Evolutionary conservation across 1,140 invertebrate species (phyloP).

Genomic region (Hycleus cichorii): DNA sequence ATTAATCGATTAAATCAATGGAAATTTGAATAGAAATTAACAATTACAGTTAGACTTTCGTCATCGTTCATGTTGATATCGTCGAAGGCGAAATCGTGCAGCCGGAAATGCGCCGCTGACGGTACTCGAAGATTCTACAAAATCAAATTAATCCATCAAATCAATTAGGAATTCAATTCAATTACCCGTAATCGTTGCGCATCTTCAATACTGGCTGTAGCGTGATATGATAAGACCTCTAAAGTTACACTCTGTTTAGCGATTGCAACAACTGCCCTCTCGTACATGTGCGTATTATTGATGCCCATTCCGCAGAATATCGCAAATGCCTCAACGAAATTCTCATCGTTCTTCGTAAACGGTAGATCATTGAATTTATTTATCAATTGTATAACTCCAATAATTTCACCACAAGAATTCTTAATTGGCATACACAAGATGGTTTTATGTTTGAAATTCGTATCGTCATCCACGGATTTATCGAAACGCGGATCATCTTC

Average conservation of each 20-base stretch:
- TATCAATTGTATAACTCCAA: conserved; percentile 87
- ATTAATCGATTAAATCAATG: no score
- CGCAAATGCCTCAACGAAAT: conserved; percentile 91
- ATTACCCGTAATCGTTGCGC: conserved; percentile 72
- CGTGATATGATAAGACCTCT: conserved; percentile 94
- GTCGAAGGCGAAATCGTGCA: conserved; percentile 84
- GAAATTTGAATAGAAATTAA: background rate
- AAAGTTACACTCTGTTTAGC: conserved; percentile 93
- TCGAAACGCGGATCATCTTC: conserved; percentile 91
- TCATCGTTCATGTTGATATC: conserved; percentile 79
- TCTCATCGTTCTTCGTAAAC: conserved; percentile 88
- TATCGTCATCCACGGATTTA: conserved; percentile 69
- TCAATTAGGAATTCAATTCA: background rate
- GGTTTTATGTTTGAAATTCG: conserved; percentile 71
- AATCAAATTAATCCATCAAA: background rate
- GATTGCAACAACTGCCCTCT: conserved; percentile 85
- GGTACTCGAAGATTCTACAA: conserved; percentile 55
- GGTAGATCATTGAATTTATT: conserved; percentile 87
- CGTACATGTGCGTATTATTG: conserved; percentile 95
- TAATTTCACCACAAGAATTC: conserved; percentile 80
- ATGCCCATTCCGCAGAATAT: conserved; percentile 98
- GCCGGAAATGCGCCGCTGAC: conserved; percentile 70
- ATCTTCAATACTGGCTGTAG: conserved; percentile 83
- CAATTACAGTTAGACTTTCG: conserved; percentile 65
- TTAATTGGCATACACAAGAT: conserved; percentile 91